A percentile compares a stretch with the other conserved stretches of the same genome.
Evolutionary conservation across 2,797 vertebrate species (phyloP).

Genomic region (Acridotheres tristis): DNA sequence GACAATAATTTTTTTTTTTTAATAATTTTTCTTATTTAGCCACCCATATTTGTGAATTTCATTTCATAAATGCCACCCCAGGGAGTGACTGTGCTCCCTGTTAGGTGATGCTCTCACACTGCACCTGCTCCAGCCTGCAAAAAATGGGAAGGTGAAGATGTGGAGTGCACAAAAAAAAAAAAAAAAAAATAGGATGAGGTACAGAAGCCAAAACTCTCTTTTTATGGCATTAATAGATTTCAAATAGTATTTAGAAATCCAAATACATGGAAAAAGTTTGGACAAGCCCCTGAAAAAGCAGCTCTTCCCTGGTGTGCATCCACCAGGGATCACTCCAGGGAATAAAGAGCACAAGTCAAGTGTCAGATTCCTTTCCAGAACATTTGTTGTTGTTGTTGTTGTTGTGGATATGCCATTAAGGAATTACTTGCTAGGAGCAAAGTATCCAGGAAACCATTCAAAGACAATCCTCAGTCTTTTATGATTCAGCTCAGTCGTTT

Average conservation of each 20-base stretch:
- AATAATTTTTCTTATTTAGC: not conserved
- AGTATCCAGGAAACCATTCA: not conserved
- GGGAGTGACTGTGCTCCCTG: not conserved
- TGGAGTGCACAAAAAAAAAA: not conserved
- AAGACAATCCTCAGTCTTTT: conserved; percentile 19
- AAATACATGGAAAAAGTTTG: not conserved
- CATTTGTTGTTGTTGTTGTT: not conserved
- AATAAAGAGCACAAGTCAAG: not conserved
- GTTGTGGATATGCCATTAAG: not conserved
- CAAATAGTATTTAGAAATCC: not conserved
- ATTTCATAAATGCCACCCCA: not conserved
- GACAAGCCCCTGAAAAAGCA: not conserved
- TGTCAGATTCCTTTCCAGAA: not conserved
- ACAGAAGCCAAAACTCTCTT: not conserved
- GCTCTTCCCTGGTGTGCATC: not conserved
- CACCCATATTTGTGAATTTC: not conserved
- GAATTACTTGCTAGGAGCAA: conserved; percentile 28
- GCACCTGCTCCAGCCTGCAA: not conserved
- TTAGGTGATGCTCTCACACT: not conserved
- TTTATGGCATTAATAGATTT: not conserved
- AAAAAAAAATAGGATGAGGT: not conserved
- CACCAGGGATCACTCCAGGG: not conserved
- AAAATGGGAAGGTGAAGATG: not conserved
- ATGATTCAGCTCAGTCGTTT: conserved; percentile 31
- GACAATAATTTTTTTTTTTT: not conserved